Conservation (phyloP, 2,888 invertebrate species). For the Margaritifera margaritifera region DNA sequence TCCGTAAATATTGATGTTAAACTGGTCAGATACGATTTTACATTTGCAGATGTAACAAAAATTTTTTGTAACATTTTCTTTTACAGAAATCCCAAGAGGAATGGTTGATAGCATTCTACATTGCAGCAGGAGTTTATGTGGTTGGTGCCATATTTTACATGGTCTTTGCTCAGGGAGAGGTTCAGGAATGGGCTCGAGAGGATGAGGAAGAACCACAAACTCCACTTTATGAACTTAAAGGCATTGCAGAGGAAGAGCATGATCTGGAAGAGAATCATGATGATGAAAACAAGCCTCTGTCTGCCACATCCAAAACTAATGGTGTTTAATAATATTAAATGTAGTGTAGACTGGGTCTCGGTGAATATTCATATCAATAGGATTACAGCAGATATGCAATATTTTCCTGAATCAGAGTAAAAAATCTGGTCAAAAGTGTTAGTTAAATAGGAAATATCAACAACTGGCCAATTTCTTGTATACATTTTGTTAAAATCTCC, state of each 20-base stretch:
- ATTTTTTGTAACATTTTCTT: neutral
- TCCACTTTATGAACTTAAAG: slow-evolving; percentile 20
- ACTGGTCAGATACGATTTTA: neutral
- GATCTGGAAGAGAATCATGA: slow-evolving; percentile 30
- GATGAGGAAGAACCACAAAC: slow-evolving; percentile 26
- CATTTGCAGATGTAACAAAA: neutral
- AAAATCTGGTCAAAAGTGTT: no score
- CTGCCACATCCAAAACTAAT: no score
- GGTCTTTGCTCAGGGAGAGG: slow-evolving; percentile 49
- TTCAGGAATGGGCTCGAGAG: slow-evolving; percentile 54
- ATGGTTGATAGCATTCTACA: slow-evolving; percentile 58
- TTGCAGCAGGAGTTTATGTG: slow-evolving; percentile 52
- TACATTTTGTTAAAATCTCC: no score
- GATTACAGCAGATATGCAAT: no score
- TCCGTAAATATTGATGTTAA: neutral
- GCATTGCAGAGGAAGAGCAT: slow-evolving; percentile 33
- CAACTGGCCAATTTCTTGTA: no score
- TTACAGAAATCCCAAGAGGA: slow-evolving; percentile 52
- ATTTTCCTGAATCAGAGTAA: no score
- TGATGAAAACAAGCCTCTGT: neutral
- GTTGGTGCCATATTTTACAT: slow-evolving; percentile 54
- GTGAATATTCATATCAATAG: no score
- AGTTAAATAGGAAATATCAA: no score
- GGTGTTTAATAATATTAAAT: no score
- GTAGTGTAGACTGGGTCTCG: no score